A percentile compares a stretch with the other conserved stretches of the same genome.
Conservation (phyloP, 2,113 vertebrate species). For the Aegithalos caudatus region DNA sequence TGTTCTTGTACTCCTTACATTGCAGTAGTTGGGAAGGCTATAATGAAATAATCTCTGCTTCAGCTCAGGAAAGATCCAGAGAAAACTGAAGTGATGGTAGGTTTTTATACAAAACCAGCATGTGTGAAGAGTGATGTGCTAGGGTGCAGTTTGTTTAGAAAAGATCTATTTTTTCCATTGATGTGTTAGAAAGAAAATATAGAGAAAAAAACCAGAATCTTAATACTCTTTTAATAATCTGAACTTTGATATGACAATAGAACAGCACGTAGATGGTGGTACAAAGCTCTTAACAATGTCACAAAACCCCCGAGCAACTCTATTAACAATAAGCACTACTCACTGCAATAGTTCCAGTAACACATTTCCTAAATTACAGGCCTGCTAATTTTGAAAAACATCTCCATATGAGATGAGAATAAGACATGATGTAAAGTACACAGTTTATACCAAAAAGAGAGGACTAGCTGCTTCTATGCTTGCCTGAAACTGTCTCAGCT, state of each 20-base stretch:
- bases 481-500: background rate
- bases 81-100: background rate
- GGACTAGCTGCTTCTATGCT: background rate
- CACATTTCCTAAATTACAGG: background rate
- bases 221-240: conserved; percentile 10
- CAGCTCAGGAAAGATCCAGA: background rate
- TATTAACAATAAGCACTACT: background rate
- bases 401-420: background rate
- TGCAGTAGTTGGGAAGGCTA: background rate
- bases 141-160: background rate
- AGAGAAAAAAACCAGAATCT: background rate
- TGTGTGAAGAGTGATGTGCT: background rate
- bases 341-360: background rate
- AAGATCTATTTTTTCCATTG: background rate
- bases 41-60: background rate
- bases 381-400: conserved; percentile 14
- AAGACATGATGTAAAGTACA: background rate
- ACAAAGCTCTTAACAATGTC: background rate
- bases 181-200: background rate
- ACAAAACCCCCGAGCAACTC: background rate
- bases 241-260: background rate
- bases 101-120: background rate
- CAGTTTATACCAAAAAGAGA: background rate
- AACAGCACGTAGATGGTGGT: background rate
- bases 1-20: background rate